Base-by-base conservation (phyloP, 2,888 invertebrate species). In the Hyalella azteca region DNA sequence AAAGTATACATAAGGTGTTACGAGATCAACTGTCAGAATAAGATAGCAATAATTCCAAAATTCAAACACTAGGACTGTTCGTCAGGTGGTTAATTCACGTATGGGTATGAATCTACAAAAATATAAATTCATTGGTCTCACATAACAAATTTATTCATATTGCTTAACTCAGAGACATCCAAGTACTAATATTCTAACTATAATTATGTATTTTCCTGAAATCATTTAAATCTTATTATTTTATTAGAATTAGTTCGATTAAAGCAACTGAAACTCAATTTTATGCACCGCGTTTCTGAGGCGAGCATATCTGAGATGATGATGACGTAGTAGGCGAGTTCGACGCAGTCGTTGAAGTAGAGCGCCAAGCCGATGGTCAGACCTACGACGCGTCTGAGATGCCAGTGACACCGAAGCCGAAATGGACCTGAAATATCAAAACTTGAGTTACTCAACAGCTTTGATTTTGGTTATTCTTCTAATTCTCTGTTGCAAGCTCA, bases 241-340 rank as follows among this genome's bases (percentile, higher is more conserved):
- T 7, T 15, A 7, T 45, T 11, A 15, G 45, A 45, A 11, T 11
- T 15, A 7, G 45, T 7, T 15, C 7, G 45, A 7, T 45, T 11
- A 45, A 45, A 45, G 15, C 9, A 45, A 45, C 45, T 11, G 45
- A 45, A 15, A 45, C 19, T 3, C 45, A 3, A 19, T 11, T 19
- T 3, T 15, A 45, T 15, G 19, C 1, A 3, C 1, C 19, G 1
- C 19, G 45, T 19, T 2, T 1, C 1, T 15, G 45, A 19, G 11
- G 19, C 1, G n/a, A 5, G 7, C n/a, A n/a, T n/a, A 66, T 36
- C 66, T 32, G 66, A 66, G 9, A 66, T 11, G 4, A 66, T 36
- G 3, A 36, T 66, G 36, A 66, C 66, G 36, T 66, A 66, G 66
- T 36, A 66, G 66, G 66, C 66, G 36, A n/a, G 32, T n/a, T 66